Conservation (phyloP, 2,797 vertebrate genomes). For the Channallabes apus region DNA sequence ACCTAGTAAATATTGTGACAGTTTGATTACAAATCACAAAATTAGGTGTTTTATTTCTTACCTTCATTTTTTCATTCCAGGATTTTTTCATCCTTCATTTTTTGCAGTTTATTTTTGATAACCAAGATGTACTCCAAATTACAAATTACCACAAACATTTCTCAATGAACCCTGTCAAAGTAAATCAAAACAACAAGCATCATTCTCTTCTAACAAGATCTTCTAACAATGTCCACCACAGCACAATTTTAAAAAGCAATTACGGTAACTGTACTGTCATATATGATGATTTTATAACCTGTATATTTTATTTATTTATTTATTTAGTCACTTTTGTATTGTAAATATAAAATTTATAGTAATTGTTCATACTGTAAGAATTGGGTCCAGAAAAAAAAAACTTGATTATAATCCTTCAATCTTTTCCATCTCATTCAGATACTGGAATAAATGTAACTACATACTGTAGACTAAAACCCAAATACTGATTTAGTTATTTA, state of each 20-base stretch:
- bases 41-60: no score
- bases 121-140: neutral
- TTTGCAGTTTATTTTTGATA: neutral
- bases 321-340: neutral
- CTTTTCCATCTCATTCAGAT: neutral
- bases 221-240: neutral
- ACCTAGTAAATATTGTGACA: no score
- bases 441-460: neutral
- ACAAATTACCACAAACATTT: neutral
- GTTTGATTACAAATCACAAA: no score
- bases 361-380: neutral
- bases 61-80: no score
- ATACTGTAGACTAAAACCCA: neutral
- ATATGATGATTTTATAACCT: neutral
- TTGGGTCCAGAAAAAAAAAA: no score
- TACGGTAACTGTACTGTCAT: neutral
- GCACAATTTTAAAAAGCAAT: neutral
- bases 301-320: neutral
- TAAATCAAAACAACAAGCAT: neutral
- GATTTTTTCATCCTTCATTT: no score
- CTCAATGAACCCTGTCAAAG: neutral
- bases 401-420: neutral
- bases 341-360: neutral
- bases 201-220: neutral
- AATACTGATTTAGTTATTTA: neutral